A percentile compares a stretch with the other conserved stretches of the same genome.
Conservation (phyloP, 2,888 invertebrate genomes). For the Megastigmus dorsalis region DNA sequence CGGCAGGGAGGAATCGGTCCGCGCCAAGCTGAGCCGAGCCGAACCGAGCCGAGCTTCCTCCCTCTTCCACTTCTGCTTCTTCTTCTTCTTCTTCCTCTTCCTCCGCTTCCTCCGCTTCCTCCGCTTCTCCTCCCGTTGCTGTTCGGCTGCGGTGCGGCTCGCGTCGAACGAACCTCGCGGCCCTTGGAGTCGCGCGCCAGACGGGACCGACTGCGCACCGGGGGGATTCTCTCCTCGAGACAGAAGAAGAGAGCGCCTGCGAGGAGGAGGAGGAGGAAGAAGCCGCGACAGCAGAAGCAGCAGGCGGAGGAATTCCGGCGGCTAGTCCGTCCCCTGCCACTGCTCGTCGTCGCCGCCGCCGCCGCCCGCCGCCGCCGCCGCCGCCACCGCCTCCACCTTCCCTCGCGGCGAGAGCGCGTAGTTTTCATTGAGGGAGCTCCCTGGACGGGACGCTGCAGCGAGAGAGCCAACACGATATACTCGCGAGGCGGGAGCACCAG, state of each 20-base stretch:
- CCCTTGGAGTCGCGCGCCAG: constrained; percentile 1
- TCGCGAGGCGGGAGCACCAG: neutral
- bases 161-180: no score
- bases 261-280: constrained; percentile 45
- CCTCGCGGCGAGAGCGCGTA: constrained; percentile 56
- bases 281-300: constrained; percentile 60
- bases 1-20: constrained; percentile 16
- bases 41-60: no score
- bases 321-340: constrained; percentile 63
- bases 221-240: no score
- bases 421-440: constrained; percentile 71
- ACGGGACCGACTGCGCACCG: no score
- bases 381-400: constrained; percentile 61
- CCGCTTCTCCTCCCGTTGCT: neutral
- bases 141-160: neutral
- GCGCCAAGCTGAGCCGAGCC: neutral
- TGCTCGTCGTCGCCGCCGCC: constrained; percentile 55
- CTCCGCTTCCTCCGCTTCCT: neutral
- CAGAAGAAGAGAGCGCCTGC: constrained; percentile 49
- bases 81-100: neutral
- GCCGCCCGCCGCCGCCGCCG: constrained; percentile 57
- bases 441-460: constrained; percentile 69
- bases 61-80: neutral
- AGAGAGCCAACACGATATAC: constrained; percentile 52
- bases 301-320: constrained; percentile 72